Base-by-base conservation (phyloP, 2,113 vertebrate species). In the Pitta sordida region DNA sequence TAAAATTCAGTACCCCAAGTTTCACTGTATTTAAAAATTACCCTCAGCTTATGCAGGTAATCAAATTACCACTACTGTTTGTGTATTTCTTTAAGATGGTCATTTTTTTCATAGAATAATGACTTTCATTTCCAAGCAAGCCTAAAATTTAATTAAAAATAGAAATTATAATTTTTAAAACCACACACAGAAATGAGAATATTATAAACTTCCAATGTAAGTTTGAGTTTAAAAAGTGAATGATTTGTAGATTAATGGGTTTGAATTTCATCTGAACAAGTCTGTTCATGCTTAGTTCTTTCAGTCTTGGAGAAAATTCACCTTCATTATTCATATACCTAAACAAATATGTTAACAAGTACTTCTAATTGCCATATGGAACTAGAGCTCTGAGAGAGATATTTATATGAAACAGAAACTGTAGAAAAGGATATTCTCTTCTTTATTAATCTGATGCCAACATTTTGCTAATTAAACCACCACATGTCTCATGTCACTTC, bases 361-460 rank as follows among this genome's bases (percentile, higher is more conserved):
- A 95, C 96, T 96, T 96, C 94, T 98, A 95, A 97, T 97, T 97
- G 94, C 96, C 97, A 97, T 97, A 96, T 97, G 97, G 97, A 97
- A 95, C 92, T 94, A 43, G 15, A 92, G 60, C 96, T 97, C 96
- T 95, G 79, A 32, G 41, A 97, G 90, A 91, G 94, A 96, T 96
- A 97, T 96, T 97, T 97, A 96, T 97, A 96, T 88, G 91, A 96
- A 97, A 96, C 95, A 97, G 86, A 97, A 97, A 95, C 95, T 96
- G 94, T 53, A 96, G 90, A 97, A 94, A 97, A 97, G 52, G 56
- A 96, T 97, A 97, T 95, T 96, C 93, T 95, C 75, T 78, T 93
- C 88, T 96, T 95, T 96, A 96, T 97, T 97, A 97, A 97, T 91
- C 95, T 91, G 91, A 96, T 93, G 94, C 90, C 96, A 96, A 84